Conservation (phyloP, 2,888 invertebrate species). For the Eupithecia insigniata region DNA sequence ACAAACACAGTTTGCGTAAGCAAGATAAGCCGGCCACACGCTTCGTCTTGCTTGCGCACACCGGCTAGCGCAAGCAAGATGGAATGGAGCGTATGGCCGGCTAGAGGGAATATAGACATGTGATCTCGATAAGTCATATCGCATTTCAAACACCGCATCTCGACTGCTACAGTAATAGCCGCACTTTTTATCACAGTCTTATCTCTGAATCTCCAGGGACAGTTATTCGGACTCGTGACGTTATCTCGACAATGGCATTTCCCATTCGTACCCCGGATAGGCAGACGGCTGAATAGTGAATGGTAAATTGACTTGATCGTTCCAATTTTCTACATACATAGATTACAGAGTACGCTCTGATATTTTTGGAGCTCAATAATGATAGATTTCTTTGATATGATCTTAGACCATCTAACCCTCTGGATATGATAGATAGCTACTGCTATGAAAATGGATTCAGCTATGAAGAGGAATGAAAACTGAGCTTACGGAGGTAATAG, state of each 20-base stretch:
- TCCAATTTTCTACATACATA: slow-evolving; percentile 1
- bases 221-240: slow-evolving; percentile 31
- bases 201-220: slow-evolving; percentile 29
- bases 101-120: background rate
- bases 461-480: background rate
- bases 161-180: slow-evolving; percentile 15
- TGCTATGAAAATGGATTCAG: background rate
- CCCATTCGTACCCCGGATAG: slow-evolving; percentile 20
- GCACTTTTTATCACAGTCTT: slow-evolving; percentile 16
- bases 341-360: background rate
- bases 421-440: too few species aligned
- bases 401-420: too few species aligned
- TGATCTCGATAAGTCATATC: slow-evolving; percentile 1
- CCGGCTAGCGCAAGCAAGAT: too few species aligned
- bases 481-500: background rate
- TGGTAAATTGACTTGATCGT: slow-evolving; percentile 7
- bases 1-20: too few species aligned
- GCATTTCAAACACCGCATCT: slow-evolving; percentile 7
- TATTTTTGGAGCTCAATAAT: background rate
- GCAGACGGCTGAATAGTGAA: slow-evolving; percentile 22
- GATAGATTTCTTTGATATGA: background rate
- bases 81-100: too few species aligned
- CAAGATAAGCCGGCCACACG: too few species aligned
- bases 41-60: too few species aligned
- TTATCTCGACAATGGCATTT: slow-evolving; percentile 32